Evolutionary conservation across 1,140 invertebrate species (phyloP), one percentile per base, ranked within the genome.

Genomic region (Drosophila trapezifrons): DNA sequence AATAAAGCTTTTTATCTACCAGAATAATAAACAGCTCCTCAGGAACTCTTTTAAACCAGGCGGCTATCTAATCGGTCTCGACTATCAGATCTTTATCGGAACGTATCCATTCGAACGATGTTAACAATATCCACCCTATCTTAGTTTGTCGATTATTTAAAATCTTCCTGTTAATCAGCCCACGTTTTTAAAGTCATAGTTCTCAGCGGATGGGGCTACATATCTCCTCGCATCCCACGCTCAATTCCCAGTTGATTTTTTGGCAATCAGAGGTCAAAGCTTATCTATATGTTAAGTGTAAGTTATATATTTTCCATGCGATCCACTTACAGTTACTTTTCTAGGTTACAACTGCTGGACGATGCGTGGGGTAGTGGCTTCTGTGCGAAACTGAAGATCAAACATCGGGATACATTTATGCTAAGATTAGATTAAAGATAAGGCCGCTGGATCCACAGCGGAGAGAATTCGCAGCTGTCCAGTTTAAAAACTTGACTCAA

Each of bases 361-460:
- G 35, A 76, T 52, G 52, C 55, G 49, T 18, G 22, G 40, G 59
- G 56, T 59, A 74, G 55, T 58, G 78, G 63, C 75, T 82, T 78
- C 17, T 59, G 58, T 52, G 70, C 42, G 46, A 73, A 57, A 70
- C 67, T 71, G 18, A 40, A 22, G 22, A 64, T 64, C 17, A 35
- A 32, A 18, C 49, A 32, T 51, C 6, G 49, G 15, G 32, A 32
- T 45, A 22, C 32, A 52, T 73, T 69, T 65, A 66, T 49, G 46
- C 40, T 51, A 40, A 66, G 84, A 87, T 89, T 71, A 89, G 84
- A 87, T 83, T 82, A 85, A 46, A 22, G 29, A 89, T 74, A 83
- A 67, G 63, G 17, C 32, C 29, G 22, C 42, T 18, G 27, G 32
- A 35, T 9, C 6, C 9, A 76, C 13, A 27, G 35, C 10, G 40